Conservation (phyloP, 2,113 vertebrate genomes). For the Eublepharis macularius region DNA sequence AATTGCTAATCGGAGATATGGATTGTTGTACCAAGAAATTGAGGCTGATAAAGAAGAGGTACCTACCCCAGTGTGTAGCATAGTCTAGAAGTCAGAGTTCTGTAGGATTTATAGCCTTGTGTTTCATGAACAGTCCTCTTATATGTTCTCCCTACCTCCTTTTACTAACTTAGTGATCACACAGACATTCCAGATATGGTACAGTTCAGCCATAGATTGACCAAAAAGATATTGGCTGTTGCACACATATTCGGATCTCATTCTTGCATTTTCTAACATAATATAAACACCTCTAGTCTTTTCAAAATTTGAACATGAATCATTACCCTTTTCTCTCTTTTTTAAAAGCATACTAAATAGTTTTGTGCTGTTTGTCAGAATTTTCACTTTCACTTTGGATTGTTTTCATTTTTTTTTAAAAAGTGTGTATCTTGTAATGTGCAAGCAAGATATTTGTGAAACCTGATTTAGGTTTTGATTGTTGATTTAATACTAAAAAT, state of each 20-base stretch:
- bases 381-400: slow-evolving; percentile 44
- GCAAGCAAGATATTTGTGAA: slow-evolving; percentile 43
- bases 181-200: slow-evolving; percentile 53
- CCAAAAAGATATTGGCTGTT: slow-evolving; percentile 42
- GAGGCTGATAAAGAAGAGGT: slow-evolving; percentile 95
- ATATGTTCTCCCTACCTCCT: slow-evolving; percentile 53
- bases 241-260: slow-evolving; percentile 37
- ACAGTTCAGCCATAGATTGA: slow-evolving; percentile 60
- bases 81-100: slow-evolving; percentile 80
- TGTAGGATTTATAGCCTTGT: slow-evolving; percentile 73
- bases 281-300: neutral
- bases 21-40: slow-evolving; percentile 93
- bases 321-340: slow-evolving; percentile 23
- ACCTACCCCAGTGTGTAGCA: slow-evolving; percentile 79
- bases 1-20: slow-evolving; percentile 93
- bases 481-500: slow-evolving; percentile 21
- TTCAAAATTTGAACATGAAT: neutral
- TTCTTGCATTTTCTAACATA: slow-evolving; percentile 22
- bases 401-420: slow-evolving; percentile 36
- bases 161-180: slow-evolving; percentile 41
- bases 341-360: slow-evolving; percentile 59
- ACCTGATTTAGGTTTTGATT: slow-evolving; percentile 28
- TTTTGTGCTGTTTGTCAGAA: slow-evolving; percentile 33
- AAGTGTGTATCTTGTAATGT: slow-evolving; percentile 51
- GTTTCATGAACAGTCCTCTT: slow-evolving; percentile 57